phyloP scores from a whole-genome alignment of 2,888 invertebrate species.

The Coenonympha arcania region DNA sequence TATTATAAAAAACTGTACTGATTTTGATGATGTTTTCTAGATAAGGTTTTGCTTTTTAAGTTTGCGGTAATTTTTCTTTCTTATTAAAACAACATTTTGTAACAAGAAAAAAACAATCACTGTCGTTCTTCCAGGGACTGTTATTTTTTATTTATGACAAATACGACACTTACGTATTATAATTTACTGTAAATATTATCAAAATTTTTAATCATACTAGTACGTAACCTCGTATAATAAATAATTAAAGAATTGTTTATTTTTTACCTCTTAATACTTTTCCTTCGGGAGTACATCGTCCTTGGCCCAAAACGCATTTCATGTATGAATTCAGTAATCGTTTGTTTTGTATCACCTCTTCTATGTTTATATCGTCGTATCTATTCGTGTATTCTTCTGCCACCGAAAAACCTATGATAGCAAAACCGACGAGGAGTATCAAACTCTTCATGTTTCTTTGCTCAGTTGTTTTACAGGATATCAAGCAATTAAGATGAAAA shows the following conservation, averaged over 20 bases:
- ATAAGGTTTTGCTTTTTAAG: too few relatives aligned
- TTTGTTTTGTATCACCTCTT: conserved; percentile 78
- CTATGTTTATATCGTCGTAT: conserved; percentile 80
- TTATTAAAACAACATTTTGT: too few relatives aligned
- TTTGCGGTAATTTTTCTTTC: too few relatives aligned
- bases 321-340: conserved; percentile 78
- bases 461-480: background rate
- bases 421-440: conserved; percentile 13
- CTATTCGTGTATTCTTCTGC: conserved; percentile 73
- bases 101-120: too few relatives aligned
- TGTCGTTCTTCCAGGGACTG: too few relatives aligned
- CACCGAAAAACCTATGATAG: conserved; percentile 13
- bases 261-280: conserved; percentile 78
- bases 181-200: too few relatives aligned
- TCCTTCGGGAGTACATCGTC: conserved; percentile 80
- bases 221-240: too few relatives aligned
- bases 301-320: conserved; percentile 77
- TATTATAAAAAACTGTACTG: too few relatives aligned
- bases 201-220: too few relatives aligned
- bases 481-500: background rate
- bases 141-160: too few relatives aligned
- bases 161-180: too few relatives aligned
- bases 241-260: background rate
- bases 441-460: conserved; percentile 23
- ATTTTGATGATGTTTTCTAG: too few relatives aligned